phyloP scores from a whole-genome alignment of 1,140 invertebrate genomes.

The Achroia grisella region DNA sequence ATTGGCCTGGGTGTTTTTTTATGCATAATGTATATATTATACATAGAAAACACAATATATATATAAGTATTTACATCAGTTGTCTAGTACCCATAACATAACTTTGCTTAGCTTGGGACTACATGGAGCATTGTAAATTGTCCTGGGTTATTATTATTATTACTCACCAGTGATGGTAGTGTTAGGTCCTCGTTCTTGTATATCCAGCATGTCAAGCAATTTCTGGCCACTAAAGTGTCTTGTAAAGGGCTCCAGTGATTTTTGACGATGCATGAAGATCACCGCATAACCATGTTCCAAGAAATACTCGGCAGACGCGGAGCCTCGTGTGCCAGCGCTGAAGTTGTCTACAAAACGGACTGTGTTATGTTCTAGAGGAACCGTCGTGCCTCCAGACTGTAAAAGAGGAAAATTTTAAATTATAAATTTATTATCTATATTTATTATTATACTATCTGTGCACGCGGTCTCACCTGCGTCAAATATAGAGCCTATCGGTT shows the following conservation, averaged over 20 bases:
- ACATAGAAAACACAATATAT: too few species aligned
- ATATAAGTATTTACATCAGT: background rate
- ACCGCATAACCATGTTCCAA: slow-evolving; percentile 86
- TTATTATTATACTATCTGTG: too few species aligned
- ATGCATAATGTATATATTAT: too few species aligned
- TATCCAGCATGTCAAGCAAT: slow-evolving; percentile 87
- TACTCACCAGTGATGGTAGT: slow-evolving; percentile 74
- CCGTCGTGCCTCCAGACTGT: slow-evolving; percentile 96
- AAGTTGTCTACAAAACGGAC: slow-evolving; percentile 99
- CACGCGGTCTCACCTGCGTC: too few species aligned
- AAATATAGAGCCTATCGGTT: too few species aligned
- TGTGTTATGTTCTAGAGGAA: slow-evolving; percentile 96
- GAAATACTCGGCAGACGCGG: slow-evolving; percentile 97
- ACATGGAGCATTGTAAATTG: too few species aligned
- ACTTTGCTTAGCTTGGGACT: too few species aligned
- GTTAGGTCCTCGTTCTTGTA: slow-evolving; percentile 76
- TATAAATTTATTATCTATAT: background rate
- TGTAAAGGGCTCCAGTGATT: slow-evolving; percentile 92
- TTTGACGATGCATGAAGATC: slow-evolving; percentile 85
- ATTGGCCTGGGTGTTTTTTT: too few species aligned
- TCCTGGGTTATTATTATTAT: too few species aligned
- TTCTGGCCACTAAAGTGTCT: slow-evolving; percentile 87
- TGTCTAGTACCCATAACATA: too few species aligned
- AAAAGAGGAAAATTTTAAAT: slow-evolving; percentile 20
- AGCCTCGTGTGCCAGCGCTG: slow-evolving; percentile 95